Percentiles rank a stretch among this genome's conserved stretches.
Evolutionary conservation across 2,888 invertebrate species (phyloP).

Genomic region (Oscheius sp.): DNA sequence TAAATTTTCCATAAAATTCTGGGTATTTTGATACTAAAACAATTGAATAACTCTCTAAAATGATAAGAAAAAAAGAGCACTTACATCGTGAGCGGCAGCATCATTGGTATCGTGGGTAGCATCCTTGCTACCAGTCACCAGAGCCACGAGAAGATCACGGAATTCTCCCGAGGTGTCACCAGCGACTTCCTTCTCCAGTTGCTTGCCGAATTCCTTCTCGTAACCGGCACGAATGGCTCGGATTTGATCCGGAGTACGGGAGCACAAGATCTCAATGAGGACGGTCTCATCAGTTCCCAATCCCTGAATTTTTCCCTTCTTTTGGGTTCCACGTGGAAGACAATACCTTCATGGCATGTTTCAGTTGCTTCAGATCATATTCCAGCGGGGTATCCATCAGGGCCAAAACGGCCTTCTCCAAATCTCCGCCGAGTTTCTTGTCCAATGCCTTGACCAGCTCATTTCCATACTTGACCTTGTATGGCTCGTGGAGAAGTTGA

Average conservation of each 20-base stretch:
- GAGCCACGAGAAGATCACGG: conserved; percentile 75
- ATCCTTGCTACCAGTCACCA: conserved; percentile 69
- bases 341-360: conserved; percentile 73
- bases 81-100: conserved; percentile 45
- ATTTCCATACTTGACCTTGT: conserved; percentile 63
- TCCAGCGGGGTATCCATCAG: conserved; percentile 73
- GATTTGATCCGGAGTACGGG: conserved; percentile 78
- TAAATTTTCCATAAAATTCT: too few species aligned
- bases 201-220: conserved; percentile 53
- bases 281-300: conserved; percentile 85
- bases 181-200: conserved; percentile 67
- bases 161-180: conserved; percentile 92
- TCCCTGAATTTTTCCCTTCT: conserved; percentile 76
- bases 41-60: too few species aligned
- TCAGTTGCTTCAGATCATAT: conserved; percentile 75
- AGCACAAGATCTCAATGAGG: conserved; percentile 88
- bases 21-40: too few species aligned
- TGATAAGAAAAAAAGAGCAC: background rate
- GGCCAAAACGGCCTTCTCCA: conserved; percentile 66
- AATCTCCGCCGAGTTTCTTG: conserved; percentile 60
- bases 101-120: conserved; percentile 61
- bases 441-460: conserved; percentile 55
- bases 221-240: conserved; percentile 59
- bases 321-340: too few species aligned
- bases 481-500: conserved; percentile 75